These are phyloP conservation scores for Morpho achilles DNA, from an alignment of 2,888 invertebrate genomes.

Conservation along the genomic window DNA sequence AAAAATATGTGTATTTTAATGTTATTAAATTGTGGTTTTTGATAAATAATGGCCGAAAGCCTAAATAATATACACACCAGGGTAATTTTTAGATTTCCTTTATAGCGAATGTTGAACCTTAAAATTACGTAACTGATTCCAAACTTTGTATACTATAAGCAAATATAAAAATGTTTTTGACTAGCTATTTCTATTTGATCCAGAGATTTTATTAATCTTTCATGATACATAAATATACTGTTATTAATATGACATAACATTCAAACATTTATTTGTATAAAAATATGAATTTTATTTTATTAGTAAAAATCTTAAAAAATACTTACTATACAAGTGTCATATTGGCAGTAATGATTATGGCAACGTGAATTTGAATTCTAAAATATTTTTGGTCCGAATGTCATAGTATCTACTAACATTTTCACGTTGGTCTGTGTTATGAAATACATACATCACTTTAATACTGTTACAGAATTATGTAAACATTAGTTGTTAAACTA, in stretches of 20 bases:
- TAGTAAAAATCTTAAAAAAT: constrained; percentile 32
- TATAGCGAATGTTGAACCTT: neutral
- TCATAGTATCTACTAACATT: constrained; percentile 57
- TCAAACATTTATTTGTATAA: constrained; percentile 50
- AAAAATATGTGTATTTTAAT: too few relatives aligned
- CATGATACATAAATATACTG: constrained; percentile 7
- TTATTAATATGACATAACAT: constrained; percentile 7
- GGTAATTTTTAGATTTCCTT: too few relatives aligned
- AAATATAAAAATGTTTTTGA: constrained; percentile 16
- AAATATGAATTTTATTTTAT: constrained; percentile 47
- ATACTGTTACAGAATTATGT: constrained; percentile 70
- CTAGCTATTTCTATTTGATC: constrained; percentile 26
- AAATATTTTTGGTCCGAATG: constrained; percentile 75
- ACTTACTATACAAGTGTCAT: constrained; percentile 60
- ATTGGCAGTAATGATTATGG: constrained; percentile 76
- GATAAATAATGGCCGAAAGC: too few relatives aligned
- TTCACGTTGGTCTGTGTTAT: constrained; percentile 53
- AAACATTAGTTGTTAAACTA: constrained; percentile 63
- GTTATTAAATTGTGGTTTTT: too few relatives aligned
- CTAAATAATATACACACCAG: too few relatives aligned
- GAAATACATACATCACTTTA: constrained; percentile 74
- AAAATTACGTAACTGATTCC: neutral
- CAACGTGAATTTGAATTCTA: constrained; percentile 75
- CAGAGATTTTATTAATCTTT: too few relatives aligned
- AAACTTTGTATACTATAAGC: neutral